Base-by-base conservation (phyloP, 2,888 invertebrate species). In the Clostera curtula region DNA sequence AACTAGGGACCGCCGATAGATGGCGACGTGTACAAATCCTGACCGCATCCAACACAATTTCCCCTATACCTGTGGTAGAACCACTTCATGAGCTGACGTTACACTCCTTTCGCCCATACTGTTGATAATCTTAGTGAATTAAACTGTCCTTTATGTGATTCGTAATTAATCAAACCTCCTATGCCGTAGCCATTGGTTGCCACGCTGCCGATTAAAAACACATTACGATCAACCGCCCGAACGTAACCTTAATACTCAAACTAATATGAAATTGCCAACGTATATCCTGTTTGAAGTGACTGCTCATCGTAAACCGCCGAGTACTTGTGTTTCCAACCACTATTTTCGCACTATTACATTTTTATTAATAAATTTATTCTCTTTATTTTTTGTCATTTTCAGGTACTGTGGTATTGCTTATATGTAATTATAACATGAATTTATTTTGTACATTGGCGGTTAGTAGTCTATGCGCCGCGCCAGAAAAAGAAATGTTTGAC, bases 391-490 rank as follows among this genome's bases (percentile, higher is more conserved):
- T 57, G 56, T 52, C 50, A 65, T 63, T 67, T 62, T 77, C 80
- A 79, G 80, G 79, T 80, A 80, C 80, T 72, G 71, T 70, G 73
- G 75, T 80, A 80, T 79, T 80, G 77, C 79, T 80, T 79, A 77
- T 60, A 64, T 73, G 74, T 75, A 73, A 69, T 61, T 70, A 67
- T 62, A 61, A 49, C 68, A 64, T 63, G 58, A 63, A 60, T 63
- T 66, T 47, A 36, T 44, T 55, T 62, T 55, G 53, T 53, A 56
- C 56, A 58, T 58, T 62, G 68, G 67, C 65, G 65, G 65, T 64
- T 56, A 45, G 49, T 56, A 47, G 49, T 50, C 36, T 33, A 37
- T 33, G 41, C 40, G 43, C 36, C 44, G 36, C 36, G 44, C 42
- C 45, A 43, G 53, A 52, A 48, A 40, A 40, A 30, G 31, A 41